These are phyloP conservation scores for Microtus richardsoni DNA, from an alignment of 2,113 vertebrate species.

Conservation along the genomic window DNA sequence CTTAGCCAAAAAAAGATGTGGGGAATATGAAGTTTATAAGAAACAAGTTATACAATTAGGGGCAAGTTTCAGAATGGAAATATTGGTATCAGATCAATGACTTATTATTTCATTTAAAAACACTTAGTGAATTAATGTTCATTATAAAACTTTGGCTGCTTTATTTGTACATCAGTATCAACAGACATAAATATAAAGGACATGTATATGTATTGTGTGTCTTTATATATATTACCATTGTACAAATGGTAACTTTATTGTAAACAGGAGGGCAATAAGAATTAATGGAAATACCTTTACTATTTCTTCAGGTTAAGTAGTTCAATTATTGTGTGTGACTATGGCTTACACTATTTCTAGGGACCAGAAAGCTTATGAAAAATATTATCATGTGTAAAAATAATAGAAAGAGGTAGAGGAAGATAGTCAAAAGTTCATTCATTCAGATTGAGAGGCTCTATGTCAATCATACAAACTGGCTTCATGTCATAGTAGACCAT, in stretches of 20 bases:
- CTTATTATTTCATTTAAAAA: not conserved
- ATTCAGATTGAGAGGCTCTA: not conserved
- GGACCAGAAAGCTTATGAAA: not conserved
- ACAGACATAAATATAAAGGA: not conserved
- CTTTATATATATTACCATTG: not conserved
- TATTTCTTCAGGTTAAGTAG: not conserved
- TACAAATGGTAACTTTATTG: not conserved
- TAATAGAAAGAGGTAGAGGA: not conserved
- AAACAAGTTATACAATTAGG: not conserved
- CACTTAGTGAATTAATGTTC: not conserved
- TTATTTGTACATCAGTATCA: not conserved
- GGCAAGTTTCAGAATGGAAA: not conserved
- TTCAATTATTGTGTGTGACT: not conserved
- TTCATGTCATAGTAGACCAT: not conserved
- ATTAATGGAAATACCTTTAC: not conserved
- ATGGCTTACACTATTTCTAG: not conserved
- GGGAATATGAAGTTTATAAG: conserved; percentile 21
- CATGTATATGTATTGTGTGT: not conserved
- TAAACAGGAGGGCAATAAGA: not conserved
- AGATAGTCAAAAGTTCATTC: not conserved
- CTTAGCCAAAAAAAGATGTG: not conserved
- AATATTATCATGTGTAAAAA: not conserved
- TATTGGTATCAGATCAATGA: not conserved
- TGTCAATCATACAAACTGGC: not conserved
- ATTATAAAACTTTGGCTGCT: not conserved